Evolutionary conservation across 2,888 invertebrate species (phyloP).

Genomic region (Ennomos erosarius): DNA sequence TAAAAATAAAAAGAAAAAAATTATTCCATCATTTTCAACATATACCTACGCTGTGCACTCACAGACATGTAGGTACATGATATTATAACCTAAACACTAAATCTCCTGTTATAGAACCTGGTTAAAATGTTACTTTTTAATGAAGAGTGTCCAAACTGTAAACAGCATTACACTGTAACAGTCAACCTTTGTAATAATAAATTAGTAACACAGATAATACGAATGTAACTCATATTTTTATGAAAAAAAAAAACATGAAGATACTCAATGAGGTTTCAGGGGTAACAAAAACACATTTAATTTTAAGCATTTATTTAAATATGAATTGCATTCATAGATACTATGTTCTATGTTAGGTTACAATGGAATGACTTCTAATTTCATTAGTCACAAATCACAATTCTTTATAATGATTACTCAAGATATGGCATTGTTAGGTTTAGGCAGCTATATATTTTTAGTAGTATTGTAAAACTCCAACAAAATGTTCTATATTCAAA

Average conservation of each 20-base stretch:
- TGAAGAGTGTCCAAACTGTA: slow-evolving; percentile 1
- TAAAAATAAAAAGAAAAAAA: no score
- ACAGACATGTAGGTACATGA: no score
- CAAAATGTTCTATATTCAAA: no score
- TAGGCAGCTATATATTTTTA: no score
- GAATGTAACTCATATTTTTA: slow-evolving; percentile 82
- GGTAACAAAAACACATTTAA: slow-evolving; percentile 64
- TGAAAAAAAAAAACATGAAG: slow-evolving; percentile 51
- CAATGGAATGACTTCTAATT: slow-evolving; percentile 23
- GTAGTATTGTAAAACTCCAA: no score
- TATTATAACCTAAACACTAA: no score
- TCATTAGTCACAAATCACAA: slow-evolving; percentile 21
- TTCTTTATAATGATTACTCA: slow-evolving; percentile 12
- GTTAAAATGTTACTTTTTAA: no score
- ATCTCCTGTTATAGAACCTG: no score
- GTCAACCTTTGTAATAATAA: slow-evolving; percentile 20
- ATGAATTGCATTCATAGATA: slow-evolving; percentile 80
- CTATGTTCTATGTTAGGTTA: slow-evolving; percentile 14
- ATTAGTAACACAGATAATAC: slow-evolving; percentile 46
- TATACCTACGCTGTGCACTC: no score
- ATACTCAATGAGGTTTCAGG: slow-evolving; percentile 35
- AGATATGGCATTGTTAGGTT: slow-evolving; percentile 14
- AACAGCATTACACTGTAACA: slow-evolving; percentile 25
- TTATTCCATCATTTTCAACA: no score
- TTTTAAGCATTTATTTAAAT: slow-evolving; percentile 78